Base-by-base conservation (phyloP, 92 coral and sea anemone species). In the Epizoanthus scotinus region DNA sequence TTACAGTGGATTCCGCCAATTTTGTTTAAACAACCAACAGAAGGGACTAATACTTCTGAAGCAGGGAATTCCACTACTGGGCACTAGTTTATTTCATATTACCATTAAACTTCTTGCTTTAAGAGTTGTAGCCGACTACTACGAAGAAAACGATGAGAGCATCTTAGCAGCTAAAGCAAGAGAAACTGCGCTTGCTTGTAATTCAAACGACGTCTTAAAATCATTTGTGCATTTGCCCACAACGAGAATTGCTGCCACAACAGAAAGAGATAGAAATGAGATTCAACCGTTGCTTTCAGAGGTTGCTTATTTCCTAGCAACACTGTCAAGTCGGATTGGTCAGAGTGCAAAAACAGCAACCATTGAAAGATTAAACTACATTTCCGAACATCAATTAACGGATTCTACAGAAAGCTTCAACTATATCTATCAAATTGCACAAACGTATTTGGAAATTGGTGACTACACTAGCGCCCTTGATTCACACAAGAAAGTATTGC, bases 101-200 rank as follows among this genome's bases (percentile, higher is more conserved):
- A 12, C 22, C 0, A 67, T 67, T 22, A 67, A 67, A 22, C 54
- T 67, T 12, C 72, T 67, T 40, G 72, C 72, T 67, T 50, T 67
- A n/a, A 67, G 15, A 36, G 22, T 67, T 67, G 52, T 67, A 21
- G 49, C 54, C 44, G 28, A 40, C 15, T 42, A 67, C 34, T 67
- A 67, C 72, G 49, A 38, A 10, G 55, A 8, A 67, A 67, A 36
- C 72, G 4, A 67, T 19, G 34, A 29, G 8, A 18, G 13, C 6
- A 2, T 0, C 17, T 19, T 18, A 18, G 50, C 72, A 67, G 27
- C 5, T 9, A 3, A 36, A 38, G 17, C 13, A 34, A 38, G 0
- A 36, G n/a, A 21, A 7, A 42, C 8, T 1, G 72, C 72, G 18
- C 25, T 5, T 7, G 0, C 26, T 22, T 13, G 15, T 19, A 19